Percentiles rank a stretch among this genome's conserved stretches.
These are phyloP conservation scores for Scaptomyza reducta DNA, from an alignment of 2,888 invertebrate species.

Conservation along the genomic window DNA sequence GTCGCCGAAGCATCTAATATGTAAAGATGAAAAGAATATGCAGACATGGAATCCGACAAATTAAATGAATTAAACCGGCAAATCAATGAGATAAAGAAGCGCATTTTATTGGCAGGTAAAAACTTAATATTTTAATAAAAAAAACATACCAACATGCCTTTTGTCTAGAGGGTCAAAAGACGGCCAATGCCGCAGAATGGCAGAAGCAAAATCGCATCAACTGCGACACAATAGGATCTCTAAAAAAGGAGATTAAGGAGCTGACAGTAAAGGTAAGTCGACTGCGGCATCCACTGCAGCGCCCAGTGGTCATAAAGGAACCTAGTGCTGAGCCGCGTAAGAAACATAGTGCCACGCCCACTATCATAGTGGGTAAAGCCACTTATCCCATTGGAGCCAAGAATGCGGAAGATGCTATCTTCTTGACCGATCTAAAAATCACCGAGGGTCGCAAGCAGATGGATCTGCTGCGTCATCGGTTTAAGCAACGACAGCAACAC, in stretches of 20 bases:
- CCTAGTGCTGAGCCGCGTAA: conserved; percentile 53
- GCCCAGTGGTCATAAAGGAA: conserved; percentile 80
- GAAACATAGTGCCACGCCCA: conserved; percentile 62
- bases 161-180: conserved; percentile 91
- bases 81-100: conserved; percentile 93
- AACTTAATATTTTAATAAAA: not conserved
- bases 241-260: conserved; percentile 90
- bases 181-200: conserved; percentile 92
- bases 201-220: conserved; percentile 90
- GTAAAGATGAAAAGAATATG: not conserved
- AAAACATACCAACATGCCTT: conserved; percentile 6
- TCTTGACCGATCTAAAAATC: conserved; percentile 88
- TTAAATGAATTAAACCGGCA: conserved; percentile 87
- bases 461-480: conserved; percentile 89
- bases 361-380: conserved; percentile 81
- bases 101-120: conserved; percentile 92
- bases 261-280: conserved; percentile 86
- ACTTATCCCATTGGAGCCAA: conserved; percentile 85
- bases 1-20: conserved; percentile 2
- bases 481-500: conserved; percentile 87
- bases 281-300: conserved; percentile 81
- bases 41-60: conserved; percentile 81
- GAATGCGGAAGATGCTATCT: conserved; percentile 85
- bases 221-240: conserved; percentile 88
- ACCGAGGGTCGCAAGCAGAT: conserved; percentile 89